Evolutionary conservation across 2,113 vertebrate species (phyloP).

Genomic region (Callaeas wilsoni): DNA sequence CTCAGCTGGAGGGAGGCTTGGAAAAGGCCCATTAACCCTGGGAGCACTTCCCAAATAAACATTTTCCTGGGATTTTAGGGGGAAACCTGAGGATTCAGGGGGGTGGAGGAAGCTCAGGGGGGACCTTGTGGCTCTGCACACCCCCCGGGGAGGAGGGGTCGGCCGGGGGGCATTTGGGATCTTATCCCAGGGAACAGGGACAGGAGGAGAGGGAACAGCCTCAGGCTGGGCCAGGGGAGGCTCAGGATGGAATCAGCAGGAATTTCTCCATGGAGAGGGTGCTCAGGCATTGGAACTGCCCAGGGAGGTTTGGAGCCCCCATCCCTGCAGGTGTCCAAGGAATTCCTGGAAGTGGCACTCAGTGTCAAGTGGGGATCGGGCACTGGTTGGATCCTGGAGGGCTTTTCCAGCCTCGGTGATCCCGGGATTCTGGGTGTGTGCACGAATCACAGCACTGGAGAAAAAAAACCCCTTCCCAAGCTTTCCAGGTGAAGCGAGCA

Average conservation of each 20-base stretch:
- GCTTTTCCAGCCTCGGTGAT: not conserved
- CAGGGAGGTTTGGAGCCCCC: not conserved
- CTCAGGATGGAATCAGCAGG: not conserved
- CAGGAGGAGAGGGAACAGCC: not conserved
- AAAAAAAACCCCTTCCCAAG: not conserved
- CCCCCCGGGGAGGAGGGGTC: not conserved
- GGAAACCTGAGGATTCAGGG: not conserved
- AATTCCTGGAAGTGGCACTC: not conserved
- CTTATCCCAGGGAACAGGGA: not conserved
- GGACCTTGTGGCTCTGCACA: not conserved
- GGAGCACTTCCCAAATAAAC: not conserved
- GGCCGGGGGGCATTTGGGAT: not conserved
- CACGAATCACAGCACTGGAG: not conserved
- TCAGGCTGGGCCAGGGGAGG: not conserved
- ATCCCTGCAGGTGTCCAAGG: not conserved
- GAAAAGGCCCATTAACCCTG: not conserved
- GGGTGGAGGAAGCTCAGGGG: not conserved
- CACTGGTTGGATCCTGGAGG: not conserved
- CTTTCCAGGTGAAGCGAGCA: not conserved
- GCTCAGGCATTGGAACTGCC: not conserved
- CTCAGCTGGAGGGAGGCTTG: not conserved
- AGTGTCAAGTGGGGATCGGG: not conserved
- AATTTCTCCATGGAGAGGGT: fast-evolving
- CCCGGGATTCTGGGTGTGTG: not conserved
- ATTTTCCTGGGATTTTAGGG: not conserved